These are phyloP conservation scores for Aphodius sticticus DNA, from an alignment of 2,888 invertebrate species.

Conservation along the genomic window DNA sequence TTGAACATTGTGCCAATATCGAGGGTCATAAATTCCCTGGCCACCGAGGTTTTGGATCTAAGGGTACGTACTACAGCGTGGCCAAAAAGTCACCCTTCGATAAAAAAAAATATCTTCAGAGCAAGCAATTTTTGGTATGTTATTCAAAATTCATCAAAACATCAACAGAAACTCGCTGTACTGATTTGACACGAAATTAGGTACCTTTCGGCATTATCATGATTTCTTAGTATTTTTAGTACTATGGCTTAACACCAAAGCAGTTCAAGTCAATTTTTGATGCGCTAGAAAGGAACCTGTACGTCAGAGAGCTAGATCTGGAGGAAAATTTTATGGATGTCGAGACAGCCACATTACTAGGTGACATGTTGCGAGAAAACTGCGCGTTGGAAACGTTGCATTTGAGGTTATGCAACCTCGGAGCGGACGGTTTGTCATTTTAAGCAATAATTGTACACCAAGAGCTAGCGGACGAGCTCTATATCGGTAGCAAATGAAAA, in stretches of 20 bases:
- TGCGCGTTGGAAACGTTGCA: slow-evolving; percentile 53
- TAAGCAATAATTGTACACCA: no score
- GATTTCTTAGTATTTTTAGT: slow-evolving; percentile 44
- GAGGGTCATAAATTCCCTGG: slow-evolving; percentile 51
- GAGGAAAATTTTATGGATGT: slow-evolving; percentile 59
- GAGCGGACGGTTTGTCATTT: slow-evolving; percentile 48
- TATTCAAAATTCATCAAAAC: no score
- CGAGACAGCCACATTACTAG: slow-evolving; percentile 55
- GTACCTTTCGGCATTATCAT: not conserved
- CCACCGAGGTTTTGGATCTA: slow-evolving; percentile 51
- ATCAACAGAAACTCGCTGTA: no score
- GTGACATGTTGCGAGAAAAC: slow-evolving; percentile 56
- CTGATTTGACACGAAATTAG: no score
- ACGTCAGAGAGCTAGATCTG: slow-evolving; percentile 52
- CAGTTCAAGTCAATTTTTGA: slow-evolving; percentile 55
- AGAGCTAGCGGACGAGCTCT: no score
- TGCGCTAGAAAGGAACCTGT: slow-evolving; percentile 54
- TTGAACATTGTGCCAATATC: slow-evolving; percentile 55
- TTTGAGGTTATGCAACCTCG: slow-evolving; percentile 60
- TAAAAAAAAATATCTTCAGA: not conserved
- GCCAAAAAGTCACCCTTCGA: not conserved
- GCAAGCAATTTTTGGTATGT: no score
- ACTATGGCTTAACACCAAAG: slow-evolving; percentile 54
- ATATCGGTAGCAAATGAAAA: no score
- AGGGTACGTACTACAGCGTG: slow-evolving; percentile 46